Percentiles rank a stretch among this genome's conserved stretches.
These are phyloP conservation scores for Typhlichthys subterraneus DNA, from an alignment of 2,797 vertebrate species.

Conservation along the genomic window DNA sequence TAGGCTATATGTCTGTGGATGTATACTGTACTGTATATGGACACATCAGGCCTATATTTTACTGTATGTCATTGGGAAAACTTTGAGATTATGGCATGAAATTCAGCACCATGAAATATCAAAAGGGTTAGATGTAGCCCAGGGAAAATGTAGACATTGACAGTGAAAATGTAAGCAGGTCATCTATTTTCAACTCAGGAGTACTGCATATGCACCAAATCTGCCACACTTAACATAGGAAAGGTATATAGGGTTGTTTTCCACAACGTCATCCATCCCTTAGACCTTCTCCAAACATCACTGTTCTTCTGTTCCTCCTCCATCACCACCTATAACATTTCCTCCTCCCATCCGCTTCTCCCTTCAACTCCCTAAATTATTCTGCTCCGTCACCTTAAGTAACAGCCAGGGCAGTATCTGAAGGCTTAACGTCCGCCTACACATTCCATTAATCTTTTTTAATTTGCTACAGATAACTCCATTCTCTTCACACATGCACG, in stretches of 20 bases:
- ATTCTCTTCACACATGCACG: neutral
- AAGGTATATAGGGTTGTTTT: conserved; percentile 1
- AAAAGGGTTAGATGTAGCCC: too few relatives aligned
- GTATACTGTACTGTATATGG: too few relatives aligned
- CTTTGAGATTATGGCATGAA: too few relatives aligned
- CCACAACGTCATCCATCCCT: conserved; percentile 33
- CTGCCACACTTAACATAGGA: too few relatives aligned
- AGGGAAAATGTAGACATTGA: too few relatives aligned
- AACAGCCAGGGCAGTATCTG: conserved; percentile 2
- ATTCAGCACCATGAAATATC: too few relatives aligned
- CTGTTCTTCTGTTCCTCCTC: conserved; percentile 21
- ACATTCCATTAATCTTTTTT: conserved; percentile 18
- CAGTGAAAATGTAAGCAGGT: too few relatives aligned
- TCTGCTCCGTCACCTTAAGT: conserved; percentile 20
- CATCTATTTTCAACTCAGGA: too few relatives aligned
- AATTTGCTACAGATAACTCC: conserved; percentile 16
- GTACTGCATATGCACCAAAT: too few relatives aligned
- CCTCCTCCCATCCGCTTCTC: conserved; percentile 13
- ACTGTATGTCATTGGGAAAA: too few relatives aligned
- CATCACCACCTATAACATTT: conserved; percentile 22
- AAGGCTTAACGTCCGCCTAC: conserved; percentile 19
- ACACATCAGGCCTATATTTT: too few relatives aligned
- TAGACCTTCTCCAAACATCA: conserved; percentile 19
- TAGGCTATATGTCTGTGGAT: too few relatives aligned
- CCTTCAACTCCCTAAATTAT: conserved; percentile 33